Percentiles rank a stretch among this genome's conserved stretches.
These are phyloP conservation scores for Mus spicilegus DNA, from an alignment of 2,113 vertebrate species.

Conservation along the genomic window DNA sequence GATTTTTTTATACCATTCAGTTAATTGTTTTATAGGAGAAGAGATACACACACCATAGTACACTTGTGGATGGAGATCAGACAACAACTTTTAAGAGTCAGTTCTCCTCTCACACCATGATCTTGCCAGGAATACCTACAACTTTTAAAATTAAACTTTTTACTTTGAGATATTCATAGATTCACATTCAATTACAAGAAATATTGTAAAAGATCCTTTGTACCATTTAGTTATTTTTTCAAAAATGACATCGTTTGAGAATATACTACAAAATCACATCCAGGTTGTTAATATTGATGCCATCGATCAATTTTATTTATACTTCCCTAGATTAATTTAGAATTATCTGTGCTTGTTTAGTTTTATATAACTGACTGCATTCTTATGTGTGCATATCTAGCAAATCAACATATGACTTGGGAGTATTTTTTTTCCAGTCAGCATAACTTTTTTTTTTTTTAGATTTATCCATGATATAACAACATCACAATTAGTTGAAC, in stretches of 20 bases:
- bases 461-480: not conserved
- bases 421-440: not conserved
- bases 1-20: not conserved
- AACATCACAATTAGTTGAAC: not conserved
- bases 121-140: too few species aligned
- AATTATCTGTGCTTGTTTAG: not conserved
- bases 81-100: not conserved
- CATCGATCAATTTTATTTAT: not conserved
- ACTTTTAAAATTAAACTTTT: not conserved
- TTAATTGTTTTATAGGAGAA: not conserved
- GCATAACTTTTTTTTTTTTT: not conserved
- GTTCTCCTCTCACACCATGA: too few species aligned
- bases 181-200: not conserved
- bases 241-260: not conserved
- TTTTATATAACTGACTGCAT: not conserved
- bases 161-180: constrained; percentile 8
- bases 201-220: not conserved
- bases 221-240: not conserved
- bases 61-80: not conserved
- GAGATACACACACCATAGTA: not conserved
- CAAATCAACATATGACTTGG: not conserved
- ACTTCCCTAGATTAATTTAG: not conserved
- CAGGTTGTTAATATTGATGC: not conserved
- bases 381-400: too few species aligned
- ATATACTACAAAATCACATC: not conserved